A percentile compares a stretch with the other conserved stretches of the same genome.
phyloP scores from a whole-genome alignment of 2,888 invertebrate genomes.

The Drosophila nr. fundita region DNA sequence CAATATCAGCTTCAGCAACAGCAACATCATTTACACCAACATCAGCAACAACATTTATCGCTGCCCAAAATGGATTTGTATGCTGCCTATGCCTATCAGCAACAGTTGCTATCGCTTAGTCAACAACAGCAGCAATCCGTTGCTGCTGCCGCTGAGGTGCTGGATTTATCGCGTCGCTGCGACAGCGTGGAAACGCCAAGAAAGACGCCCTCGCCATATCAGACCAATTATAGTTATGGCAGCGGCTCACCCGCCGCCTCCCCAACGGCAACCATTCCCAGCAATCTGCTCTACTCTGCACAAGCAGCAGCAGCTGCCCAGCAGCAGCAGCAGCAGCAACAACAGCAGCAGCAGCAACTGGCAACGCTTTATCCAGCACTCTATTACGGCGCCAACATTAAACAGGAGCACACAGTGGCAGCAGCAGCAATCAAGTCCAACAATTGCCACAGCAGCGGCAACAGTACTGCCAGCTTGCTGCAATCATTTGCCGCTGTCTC shows the following conservation, averaged over 20 bases:
- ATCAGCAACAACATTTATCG: conserved; percentile 54
- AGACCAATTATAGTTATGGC: conserved; percentile 81
- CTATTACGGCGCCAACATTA: conserved; percentile 66
- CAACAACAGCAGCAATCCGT: conserved; percentile 58
- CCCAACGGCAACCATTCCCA: conserved; percentile 59
- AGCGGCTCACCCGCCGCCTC: conserved; percentile 78
- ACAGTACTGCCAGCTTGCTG: conserved; percentile 38
- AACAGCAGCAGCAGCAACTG: conserved; percentile 56
- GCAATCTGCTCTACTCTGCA: conserved; percentile 57
- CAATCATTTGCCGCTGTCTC: conserved; percentile 52
- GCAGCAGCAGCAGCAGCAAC: conserved; percentile 43
- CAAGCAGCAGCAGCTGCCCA: conserved; percentile 46
- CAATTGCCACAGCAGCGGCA: conserved; percentile 29
- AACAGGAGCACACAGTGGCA: conserved; percentile 55
- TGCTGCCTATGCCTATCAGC: conserved; percentile 81
- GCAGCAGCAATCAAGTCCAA: conserved; percentile 16
- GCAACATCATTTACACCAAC: conserved; percentile 51
- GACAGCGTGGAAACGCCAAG: conserved; percentile 82
- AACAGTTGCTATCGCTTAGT: conserved; percentile 68
- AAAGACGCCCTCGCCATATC: conserved; percentile 84
- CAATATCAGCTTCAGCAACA: conserved; percentile 59
- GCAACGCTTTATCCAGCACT: conserved; percentile 71
- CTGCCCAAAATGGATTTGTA: conserved; percentile 82
- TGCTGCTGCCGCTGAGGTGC: conserved; percentile 71
- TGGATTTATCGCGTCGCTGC: conserved; percentile 84